Conservation (phyloP, 2,888 invertebrate genomes). For the Pardosa pseudoannulata region DNA sequence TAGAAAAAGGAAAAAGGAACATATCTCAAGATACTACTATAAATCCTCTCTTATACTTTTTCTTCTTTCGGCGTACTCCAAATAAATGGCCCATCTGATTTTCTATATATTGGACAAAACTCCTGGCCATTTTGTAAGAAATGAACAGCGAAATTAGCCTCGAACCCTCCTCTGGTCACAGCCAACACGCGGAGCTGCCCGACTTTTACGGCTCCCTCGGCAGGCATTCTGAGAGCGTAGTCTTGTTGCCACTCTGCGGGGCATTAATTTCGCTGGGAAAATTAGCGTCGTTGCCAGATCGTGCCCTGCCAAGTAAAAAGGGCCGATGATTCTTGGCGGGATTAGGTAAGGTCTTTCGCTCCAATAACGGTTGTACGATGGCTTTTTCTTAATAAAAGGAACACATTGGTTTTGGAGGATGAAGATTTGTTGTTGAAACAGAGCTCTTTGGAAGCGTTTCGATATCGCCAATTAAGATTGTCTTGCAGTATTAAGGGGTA, state of each 20-base stretch:
- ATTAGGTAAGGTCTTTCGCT: neutral
- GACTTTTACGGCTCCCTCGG: conserved; percentile 65
- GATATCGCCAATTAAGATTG: too few relatives aligned
- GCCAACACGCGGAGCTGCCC: neutral
- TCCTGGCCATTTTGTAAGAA: conserved; percentile 64
- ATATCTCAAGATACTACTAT: neutral
- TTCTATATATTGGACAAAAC: conserved; percentile 27
- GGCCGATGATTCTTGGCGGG: conserved; percentile 11
- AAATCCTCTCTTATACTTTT: neutral
- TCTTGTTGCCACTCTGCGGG: conserved; percentile 68
- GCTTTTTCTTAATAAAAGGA: conserved; percentile 14
- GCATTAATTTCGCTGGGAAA: conserved; percentile 66
- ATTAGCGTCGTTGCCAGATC: conserved; percentile 71
- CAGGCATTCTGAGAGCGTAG: conserved; percentile 48
- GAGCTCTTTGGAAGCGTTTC: too few relatives aligned
- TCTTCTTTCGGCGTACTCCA: neutral
- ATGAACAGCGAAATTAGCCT: conserved; percentile 58
- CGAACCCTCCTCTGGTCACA: conserved; percentile 30
- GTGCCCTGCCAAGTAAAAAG: conserved; percentile 55
- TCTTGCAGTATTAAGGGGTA: too few relatives aligned
- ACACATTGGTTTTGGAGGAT: neutral
- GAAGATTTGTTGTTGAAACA: neutral
- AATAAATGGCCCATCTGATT: neutral
- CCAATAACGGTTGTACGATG: conserved; percentile 10
- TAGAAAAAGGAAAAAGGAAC: neutral